Base-by-base conservation (phyloP, 2,888 invertebrate genomes). In the Rhodophaea formosa region DNA sequence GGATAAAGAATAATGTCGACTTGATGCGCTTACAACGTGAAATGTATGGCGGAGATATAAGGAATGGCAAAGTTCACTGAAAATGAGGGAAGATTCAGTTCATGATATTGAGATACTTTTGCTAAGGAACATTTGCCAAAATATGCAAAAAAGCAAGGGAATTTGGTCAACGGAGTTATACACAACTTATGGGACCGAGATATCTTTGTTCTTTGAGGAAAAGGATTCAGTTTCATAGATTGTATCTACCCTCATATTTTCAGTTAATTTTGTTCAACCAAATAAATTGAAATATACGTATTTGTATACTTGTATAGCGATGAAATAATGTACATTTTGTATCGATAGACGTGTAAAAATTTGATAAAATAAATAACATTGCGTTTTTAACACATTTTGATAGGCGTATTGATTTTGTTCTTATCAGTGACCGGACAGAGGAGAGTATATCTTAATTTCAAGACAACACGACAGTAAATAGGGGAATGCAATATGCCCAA, bases 1-100 rank as follows among this genome's bases (percentile, higher is more conserved):
- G 75, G 71, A 69, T 82, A 78, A 74, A 67, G 66, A 74, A 58
- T 59, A 57, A 56, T 42, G 42, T 53, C 42, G 23, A 29, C n/a
- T 43, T 17, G 45, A 46, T 14, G 14, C 45, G 59, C 53, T 57
- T 60, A 10, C 35, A 39, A 52, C 52, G 52, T 58, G 56, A 55
- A 55, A 59, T 43, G 45, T 57, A 53, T 56, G 55, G 23, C 45
- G 32, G 32, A 53, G 39, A 45, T 35, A n/a, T 29, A 47, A 12
- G n/a, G 10, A 35, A 0, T 8, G 10, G 2, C 35, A 8, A 35
- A 35, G 5, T 23, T 23, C 23, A 23, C 23, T 23, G 23, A 23
- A 23, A 23, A 23, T 23, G 5, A 23, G 23, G 23, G 5, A 23
- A 23, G 23, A 3, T 3, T 23, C 23, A 23, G 23, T 23, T 5